Percentiles rank a stretch among this genome's conserved stretches.
Conservation (phyloP, 2,797 vertebrate genomes). For the Emys orbicularis region DNA sequence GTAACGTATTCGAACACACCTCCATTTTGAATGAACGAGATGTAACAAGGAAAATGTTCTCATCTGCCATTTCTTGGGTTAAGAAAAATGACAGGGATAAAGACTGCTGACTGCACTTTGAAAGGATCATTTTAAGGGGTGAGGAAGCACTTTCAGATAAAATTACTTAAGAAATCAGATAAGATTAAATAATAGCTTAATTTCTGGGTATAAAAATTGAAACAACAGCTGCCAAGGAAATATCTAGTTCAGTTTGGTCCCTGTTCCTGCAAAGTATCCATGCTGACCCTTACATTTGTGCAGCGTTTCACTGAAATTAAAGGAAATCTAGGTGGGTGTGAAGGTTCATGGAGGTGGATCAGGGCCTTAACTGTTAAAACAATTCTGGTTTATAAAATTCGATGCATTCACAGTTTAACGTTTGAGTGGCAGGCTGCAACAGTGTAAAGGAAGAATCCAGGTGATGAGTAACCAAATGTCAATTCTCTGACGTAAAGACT, state of each 20-base stretch:
- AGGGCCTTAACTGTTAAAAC: not conserved
- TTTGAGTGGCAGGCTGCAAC: not conserved
- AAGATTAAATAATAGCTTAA: not conserved
- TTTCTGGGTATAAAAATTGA: not conserved
- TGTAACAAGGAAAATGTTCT: not conserved
- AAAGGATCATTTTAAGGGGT: not conserved
- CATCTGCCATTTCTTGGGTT: constrained; percentile 19
- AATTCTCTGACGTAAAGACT: not conserved
- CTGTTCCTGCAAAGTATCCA: not conserved
- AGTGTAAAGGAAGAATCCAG: not conserved
- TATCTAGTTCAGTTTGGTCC: not conserved
- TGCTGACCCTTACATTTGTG: not conserved
- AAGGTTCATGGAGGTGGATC: not conserved
- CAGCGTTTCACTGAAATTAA: not conserved
- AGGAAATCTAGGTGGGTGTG: not conserved
- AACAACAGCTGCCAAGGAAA: constrained; percentile 33
- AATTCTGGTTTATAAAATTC: not conserved
- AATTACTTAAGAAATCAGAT: not conserved
- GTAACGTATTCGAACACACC: constrained; percentile 9
- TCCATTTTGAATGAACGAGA: constrained; percentile 36
- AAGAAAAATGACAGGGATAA: constrained; percentile 48
- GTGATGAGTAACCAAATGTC: not conserved
- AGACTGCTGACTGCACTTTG: not conserved
- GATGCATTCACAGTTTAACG: not conserved
- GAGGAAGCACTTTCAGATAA: not conserved